phyloP scores from a whole-genome alignment of 1,140 invertebrate species.

The Bacillus rossius region DNA sequence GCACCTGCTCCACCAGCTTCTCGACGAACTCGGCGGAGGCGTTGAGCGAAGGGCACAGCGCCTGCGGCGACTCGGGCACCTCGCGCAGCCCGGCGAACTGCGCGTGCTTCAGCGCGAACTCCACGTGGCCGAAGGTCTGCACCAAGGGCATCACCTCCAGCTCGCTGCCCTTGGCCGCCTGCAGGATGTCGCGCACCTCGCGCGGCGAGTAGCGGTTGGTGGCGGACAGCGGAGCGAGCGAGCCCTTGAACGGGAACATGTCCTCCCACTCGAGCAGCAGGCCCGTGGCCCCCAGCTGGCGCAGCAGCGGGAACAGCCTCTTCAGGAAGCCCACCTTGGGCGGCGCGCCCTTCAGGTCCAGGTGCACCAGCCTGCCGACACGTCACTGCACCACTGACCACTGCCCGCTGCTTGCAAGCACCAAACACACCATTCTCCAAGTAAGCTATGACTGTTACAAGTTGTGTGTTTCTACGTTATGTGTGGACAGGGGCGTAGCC shows the following conservation, averaged over 20 bases:
- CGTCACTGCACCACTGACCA: too few species aligned
- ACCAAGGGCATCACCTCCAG: conserved; percentile 87
- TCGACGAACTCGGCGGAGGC: conserved; percentile 64
- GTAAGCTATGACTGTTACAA: too few species aligned
- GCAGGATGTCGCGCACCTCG: conserved; percentile 60
- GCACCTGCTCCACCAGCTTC: conserved; percentile 78
- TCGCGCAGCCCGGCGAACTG: conserved; percentile 74
- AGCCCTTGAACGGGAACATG: conserved; percentile 88
- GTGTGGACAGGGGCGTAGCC: too few species aligned
- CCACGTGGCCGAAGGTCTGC: conserved; percentile 94
- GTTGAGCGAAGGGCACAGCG: conserved; percentile 73
- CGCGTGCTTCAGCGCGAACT: conserved; percentile 80
- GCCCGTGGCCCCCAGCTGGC: conserved; percentile 75
- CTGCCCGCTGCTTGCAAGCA: too few species aligned
- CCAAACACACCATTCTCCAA: too few species aligned
- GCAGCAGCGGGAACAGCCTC: conserved; percentile 51
- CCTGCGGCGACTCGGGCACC: conserved; percentile 66
- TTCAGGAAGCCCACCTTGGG: conserved; percentile 58
- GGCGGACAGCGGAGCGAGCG: conserved; percentile 57
- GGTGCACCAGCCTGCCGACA: conserved; percentile 51
- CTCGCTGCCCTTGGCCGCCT: conserved; percentile 55
- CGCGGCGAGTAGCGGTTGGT: conserved; percentile 68
- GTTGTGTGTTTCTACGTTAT: too few species aligned
- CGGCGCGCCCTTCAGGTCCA: conserved; percentile 72
- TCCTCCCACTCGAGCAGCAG: conserved; percentile 95